Evolutionary conservation across 2,888 invertebrate species (phyloP), one percentile per base, ranked within the genome.

Genomic region (Blastobasis lacticolella): DNA sequence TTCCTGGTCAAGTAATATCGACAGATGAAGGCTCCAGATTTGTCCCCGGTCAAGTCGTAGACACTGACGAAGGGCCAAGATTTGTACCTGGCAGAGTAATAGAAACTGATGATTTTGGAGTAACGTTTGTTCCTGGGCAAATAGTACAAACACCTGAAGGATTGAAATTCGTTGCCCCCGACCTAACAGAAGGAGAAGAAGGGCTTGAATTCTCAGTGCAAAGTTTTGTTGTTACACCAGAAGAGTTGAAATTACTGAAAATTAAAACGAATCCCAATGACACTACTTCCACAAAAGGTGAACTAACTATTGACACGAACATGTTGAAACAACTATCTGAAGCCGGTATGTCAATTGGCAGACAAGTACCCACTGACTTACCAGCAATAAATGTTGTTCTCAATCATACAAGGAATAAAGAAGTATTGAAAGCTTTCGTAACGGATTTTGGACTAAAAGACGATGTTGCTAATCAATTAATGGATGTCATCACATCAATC

Each of bases 91-190:
- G 94, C 0, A 91, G 94, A 81, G 92, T 93, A 48, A 89, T 94
- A 46, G 91, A 93, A 66, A 92, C 92, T 0, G 92, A 92, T 52
- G 90, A 90, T 48, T 92, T 93, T 10, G 91, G 91, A 37, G 90
- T 93, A 3, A 93, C 93, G 51, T 94, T 94, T 74, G 91, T 94
- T 5, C 94, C 94, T 5, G 94, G 94, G 1, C 94, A 94, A 83
- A 93, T 94, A 6, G 89, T 94, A 40, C 90, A 92, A 71, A 94
- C 93, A 36, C 91, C 92, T 45, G 91, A 91, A 67, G 94, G 94
- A 0, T 86, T 91, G 1, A 90, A 91, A 56, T 93, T 93, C 66
- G 90, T 93, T 5, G 93, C 93, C 0, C 92, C 93, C 36, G 92
- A 93, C 66, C 79, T 93, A 4, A 90, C 89, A 6, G 92, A 92